Conservation (phyloP, 2,888 invertebrate genomes). For the Cephus sareptanus region DNA sequence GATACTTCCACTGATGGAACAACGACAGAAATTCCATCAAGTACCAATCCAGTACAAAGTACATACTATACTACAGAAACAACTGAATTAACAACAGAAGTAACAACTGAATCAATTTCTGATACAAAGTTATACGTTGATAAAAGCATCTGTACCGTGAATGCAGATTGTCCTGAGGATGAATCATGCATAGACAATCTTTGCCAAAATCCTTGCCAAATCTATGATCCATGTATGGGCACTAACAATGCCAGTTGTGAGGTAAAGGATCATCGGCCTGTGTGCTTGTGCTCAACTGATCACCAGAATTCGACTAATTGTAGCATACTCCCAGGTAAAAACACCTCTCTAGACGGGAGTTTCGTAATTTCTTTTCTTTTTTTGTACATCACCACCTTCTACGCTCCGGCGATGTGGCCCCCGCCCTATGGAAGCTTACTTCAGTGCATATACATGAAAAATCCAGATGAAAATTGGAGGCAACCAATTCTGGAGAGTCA, state of each 20-base stretch:
- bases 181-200: slow-evolving; percentile 67
- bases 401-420: slow-evolving; percentile 18
- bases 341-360: slow-evolving; percentile 37
- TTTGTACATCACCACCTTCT: slow-evolving; percentile 23
- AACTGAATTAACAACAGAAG: slow-evolving; percentile 13
- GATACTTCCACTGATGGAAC: too few relatives aligned
- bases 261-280: slow-evolving; percentile 68
- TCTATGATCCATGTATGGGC: slow-evolving; percentile 62
- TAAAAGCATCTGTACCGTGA: slow-evolving; percentile 43
- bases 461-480: slow-evolving; percentile 42
- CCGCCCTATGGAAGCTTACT: slow-evolving; percentile 24
- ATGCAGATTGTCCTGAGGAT: slow-evolving; percentile 63
- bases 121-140: background rate
- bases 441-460: slow-evolving; percentile 26
- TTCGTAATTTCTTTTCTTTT: slow-evolving; percentile 40
- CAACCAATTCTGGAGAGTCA: slow-evolving; percentile 46
- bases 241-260: slow-evolving; percentile 66
- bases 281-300: slow-evolving; percentile 70
- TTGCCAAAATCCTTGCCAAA: slow-evolving; percentile 70
- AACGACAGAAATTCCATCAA: background rate
- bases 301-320: slow-evolving; percentile 67
- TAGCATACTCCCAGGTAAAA: slow-evolving; percentile 74
- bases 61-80: slow-evolving; percentile 14
- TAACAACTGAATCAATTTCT: slow-evolving; percentile 12
- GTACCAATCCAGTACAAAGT: slow-evolving; percentile 8